Evolutionary conservation across 2,113 vertebrate genomes (phyloP), one percentile per base, ranked within the genome.

Genomic region (Caranx ignobilis): DNA sequence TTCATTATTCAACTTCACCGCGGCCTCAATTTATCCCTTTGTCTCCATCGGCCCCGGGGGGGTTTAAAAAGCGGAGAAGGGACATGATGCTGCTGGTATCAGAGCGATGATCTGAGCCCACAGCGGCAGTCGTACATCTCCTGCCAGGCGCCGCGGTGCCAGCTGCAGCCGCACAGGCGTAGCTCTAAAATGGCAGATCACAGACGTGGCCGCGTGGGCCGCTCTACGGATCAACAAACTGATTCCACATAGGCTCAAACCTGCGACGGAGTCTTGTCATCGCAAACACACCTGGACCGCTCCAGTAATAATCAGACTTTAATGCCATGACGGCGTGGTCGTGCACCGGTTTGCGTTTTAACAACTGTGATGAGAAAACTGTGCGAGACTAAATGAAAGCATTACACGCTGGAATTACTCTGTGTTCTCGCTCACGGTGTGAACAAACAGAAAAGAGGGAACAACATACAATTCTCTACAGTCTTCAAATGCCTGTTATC

Each of bases 111-210:
- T 66, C 41, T 4, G 7, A 66, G 35, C 57, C 43, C 64, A 74
- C 61, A 43, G 47, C 26, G 0, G 66, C 60, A 57, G 12, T 72
- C 55, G 45, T 71, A 72, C 62, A 48, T 84, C 63, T 81, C 32
- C 77, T 50, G 54, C 81, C 57, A 59, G 35, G 64, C 64, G 18
- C 63, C 18, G 70, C 52, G 41, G 50, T 66, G 66, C 65, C 84
- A 77, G 76, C 62, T 75, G 70, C 52, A 61, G 52, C 15, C 0
- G 31, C 52, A 41, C 31, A 75, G 52, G 59, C 63, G 60, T 48
- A 21, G 69, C 32, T 59, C 65, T 26, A 70, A 84, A 70, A 89
- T 79, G 37, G 69, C 75, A 75, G 39, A 82, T 78, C 45, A 75
- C 35, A 45, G 77, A 13, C 31, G 43, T 41, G 39, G 47, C 71